Base-by-base conservation (phyloP, 2,797 vertebrate genomes). In the Poecile montanus region DNA sequence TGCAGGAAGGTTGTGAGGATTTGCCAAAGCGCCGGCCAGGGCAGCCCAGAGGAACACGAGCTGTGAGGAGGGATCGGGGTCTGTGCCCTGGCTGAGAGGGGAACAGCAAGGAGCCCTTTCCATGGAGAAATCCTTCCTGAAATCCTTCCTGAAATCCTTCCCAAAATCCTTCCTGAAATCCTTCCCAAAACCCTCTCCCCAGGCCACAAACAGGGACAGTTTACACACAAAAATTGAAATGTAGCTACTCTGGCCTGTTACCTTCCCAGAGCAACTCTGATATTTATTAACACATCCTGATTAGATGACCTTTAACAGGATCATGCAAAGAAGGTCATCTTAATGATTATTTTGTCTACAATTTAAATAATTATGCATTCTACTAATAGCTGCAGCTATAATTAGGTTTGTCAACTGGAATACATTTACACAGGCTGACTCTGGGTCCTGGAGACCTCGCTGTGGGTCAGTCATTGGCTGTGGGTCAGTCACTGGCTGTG, bases 361-460 rank as follows among this genome's bases (percentile, higher is more conserved):
- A 94, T 96, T 92, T 89, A 95, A 96, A 96, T 96, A 94, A 96
- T 95, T 88, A 87, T 21, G 79, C 88, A 91, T 83, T 50, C 94
- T 78, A 32, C 82, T 76, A 93, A 89, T 83, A 89, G 91, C 87
- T 88, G 38, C 4, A 4, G 48, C 72, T 85, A 77, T 94, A 96
- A 96, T 94, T 77, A 95, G 88, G 91, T 85, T 91, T 92, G 82
- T 85, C 75, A 71, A 21, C 40, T 61, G 85, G 85, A 87, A 89
- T 76, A 7, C 61, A 88, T 96, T 77, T 83, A 62, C 56, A 45
- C 61, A 17, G 23, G 82, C 95, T 42, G 53, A 21, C 62, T 85
- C 38, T 60, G 84, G 94, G 71, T 92, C 81, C 87, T 13, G 48
- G 23, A 71, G 85, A 63, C 74, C 67, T 85, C 3, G 2, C 16